Percentiles rank a stretch among this genome's conserved stretches.
These are phyloP conservation scores for Meda fulgida DNA, from an alignment of 2,797 vertebrate genomes.

Conservation along the genomic window DNA sequence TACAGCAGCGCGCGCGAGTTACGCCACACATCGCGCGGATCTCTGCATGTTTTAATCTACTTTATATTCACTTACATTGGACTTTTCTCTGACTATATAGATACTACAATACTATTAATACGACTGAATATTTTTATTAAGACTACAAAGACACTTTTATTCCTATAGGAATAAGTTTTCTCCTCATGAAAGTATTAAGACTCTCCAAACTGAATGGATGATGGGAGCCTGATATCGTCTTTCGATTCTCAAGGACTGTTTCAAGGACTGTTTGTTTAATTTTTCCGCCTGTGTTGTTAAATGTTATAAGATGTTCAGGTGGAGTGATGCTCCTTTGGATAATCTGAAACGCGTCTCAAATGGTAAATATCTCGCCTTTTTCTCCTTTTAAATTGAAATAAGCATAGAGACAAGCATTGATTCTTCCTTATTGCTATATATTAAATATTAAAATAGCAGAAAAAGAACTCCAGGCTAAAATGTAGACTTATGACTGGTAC, in stretches of 20 bases:
- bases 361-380: conserved; percentile 22
- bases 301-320: neutral
- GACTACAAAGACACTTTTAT: neutral
- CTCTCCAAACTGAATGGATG: neutral
- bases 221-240: conserved; percentile 9
- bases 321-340: neutral
- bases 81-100: neutral
- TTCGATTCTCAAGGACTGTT: neutral
- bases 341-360: conserved; percentile 26
- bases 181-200: neutral
- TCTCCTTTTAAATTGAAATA: neutral
- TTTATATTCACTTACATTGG: neutral
- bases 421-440: neutral
- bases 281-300: neutral
- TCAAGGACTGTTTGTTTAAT: neutral
- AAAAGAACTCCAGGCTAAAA: neutral
- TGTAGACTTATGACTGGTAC: neutral
- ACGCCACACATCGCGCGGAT: neutral
- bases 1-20: conserved; percentile 5
- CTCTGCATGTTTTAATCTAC: neutral
- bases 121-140: neutral
- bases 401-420: neutral
- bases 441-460: neutral
- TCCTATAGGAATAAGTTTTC: neutral
- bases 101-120: neutral